Percentiles rank a stretch among this genome's conserved stretches.
These are phyloP conservation scores for Leptarthrus brevirostris DNA, from an alignment of 2,888 invertebrate genomes.

Conservation along the genomic window DNA sequence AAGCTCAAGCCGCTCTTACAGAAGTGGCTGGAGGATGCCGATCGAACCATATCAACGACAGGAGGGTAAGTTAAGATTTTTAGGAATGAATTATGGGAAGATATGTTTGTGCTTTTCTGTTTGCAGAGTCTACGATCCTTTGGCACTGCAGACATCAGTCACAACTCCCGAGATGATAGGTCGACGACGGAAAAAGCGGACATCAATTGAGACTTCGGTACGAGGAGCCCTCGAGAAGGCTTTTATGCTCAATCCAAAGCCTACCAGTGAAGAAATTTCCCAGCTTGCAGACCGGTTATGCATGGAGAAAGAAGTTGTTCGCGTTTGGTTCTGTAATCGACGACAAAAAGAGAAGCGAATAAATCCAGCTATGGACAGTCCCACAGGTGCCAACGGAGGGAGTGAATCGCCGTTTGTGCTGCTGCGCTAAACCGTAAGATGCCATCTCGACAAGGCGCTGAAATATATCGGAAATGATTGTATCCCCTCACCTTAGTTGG, in stretches of 20 bases:
- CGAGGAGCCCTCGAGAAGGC: conserved; percentile 95
- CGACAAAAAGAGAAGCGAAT: conserved; percentile 97
- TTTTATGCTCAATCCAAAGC: conserved; percentile 94
- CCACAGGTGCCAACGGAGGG: conserved; percentile 71
- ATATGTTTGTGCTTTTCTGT: no score
- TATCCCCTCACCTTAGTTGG: conserved; percentile 2
- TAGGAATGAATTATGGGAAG: no score
- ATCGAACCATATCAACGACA: conserved; percentile 81
- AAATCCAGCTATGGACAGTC: conserved; percentile 84
- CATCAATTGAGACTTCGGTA: conserved; percentile 94
- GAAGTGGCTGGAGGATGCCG: conserved; percentile 97
- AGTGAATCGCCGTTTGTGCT: conserved; percentile 65
- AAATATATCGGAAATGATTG: not conserved
- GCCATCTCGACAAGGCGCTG: not conserved
- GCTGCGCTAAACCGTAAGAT: conserved; percentile 57
- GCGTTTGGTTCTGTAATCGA: conserved; percentile 95
- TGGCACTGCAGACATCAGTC: conserved; percentile 75
- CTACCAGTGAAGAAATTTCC: conserved; percentile 95
- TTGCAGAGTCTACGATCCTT: conserved; percentile 65
- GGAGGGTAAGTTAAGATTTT: conserved; percentile 69
- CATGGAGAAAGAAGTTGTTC: conserved; percentile 97
- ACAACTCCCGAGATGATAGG: conserved; percentile 91
- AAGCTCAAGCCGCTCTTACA: conserved; percentile 97
- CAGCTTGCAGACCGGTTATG: conserved; percentile 91
- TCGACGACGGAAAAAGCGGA: conserved; percentile 94